phyloP scores from a whole-genome alignment of 1,140 invertebrate genomes.

The Anagrus nilaparvatae region DNA sequence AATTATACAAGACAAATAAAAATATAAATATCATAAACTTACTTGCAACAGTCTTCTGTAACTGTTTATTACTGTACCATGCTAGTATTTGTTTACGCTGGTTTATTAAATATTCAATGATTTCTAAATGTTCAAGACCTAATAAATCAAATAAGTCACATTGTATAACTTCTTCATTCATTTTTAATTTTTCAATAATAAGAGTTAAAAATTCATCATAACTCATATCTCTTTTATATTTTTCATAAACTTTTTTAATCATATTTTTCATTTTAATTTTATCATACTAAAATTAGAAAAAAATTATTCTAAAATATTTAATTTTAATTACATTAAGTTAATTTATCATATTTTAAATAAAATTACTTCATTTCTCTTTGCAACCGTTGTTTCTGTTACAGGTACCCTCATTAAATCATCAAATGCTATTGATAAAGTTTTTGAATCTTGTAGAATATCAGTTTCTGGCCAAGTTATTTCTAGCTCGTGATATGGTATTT shows the following conservation, averaged over 20 bases:
- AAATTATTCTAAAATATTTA: constrained; percentile 4
- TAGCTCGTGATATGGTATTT: constrained; percentile 26
- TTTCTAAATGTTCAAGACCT: constrained; percentile 79
- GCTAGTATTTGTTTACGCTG: constrained; percentile 52
- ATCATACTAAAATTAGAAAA: constrained; percentile 43
- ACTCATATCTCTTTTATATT: constrained; percentile 38
- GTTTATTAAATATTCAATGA: constrained; percentile 68
- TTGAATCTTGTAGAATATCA: constrained; percentile 12
- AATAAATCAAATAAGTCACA: constrained; percentile 81
- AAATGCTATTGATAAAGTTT: constrained; percentile 16
- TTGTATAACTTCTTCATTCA: constrained; percentile 64
- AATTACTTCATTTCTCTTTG: constrained; percentile 34
- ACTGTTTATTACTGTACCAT: constrained; percentile 25
- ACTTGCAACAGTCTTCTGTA: constrained; percentile 23
- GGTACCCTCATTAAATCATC: constrained; percentile 28
- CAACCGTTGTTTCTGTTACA: constrained; percentile 11
- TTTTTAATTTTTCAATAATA: constrained; percentile 51
- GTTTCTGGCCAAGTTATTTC: constrained; percentile 29
- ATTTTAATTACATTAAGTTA: constrained; percentile 1
- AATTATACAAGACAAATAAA: no score
- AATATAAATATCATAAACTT: constrained; percentile 18
- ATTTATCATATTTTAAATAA: constrained; percentile 16
- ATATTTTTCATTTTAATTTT: constrained; percentile 46
- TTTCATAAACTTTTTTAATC: constrained; percentile 44
- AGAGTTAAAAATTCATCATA: constrained; percentile 49